These are phyloP conservation scores for Dryoscopus gambensis DNA, from an alignment of 2,113 vertebrate genomes.

Conservation along the genomic window DNA sequence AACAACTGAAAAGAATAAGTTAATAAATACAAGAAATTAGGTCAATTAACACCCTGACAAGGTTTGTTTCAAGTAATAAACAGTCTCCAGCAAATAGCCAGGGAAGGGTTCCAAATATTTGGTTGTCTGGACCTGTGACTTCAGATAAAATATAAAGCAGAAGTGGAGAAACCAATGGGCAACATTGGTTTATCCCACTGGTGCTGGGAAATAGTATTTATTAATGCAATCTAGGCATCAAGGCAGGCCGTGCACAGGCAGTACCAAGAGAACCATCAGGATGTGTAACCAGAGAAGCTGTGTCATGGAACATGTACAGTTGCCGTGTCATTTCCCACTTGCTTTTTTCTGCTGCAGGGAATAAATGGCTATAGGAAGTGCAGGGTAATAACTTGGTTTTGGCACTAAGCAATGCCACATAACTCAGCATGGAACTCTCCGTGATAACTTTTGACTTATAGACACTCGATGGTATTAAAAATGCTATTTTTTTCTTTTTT, in stretches of 20 bases:
- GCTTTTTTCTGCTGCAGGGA: not conserved
- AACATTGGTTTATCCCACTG: not conserved
- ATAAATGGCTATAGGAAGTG: not conserved
- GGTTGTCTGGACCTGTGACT: not conserved
- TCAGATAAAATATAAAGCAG: not conserved
- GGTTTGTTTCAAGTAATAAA: not conserved
- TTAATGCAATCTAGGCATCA: not conserved
- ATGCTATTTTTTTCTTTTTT: not conserved
- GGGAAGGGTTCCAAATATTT: not conserved
- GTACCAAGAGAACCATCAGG: not conserved
- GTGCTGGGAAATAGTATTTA: not conserved
- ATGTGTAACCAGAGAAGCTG: accelerated
- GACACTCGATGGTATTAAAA: not conserved
- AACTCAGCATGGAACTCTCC: not conserved
- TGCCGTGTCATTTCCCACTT: not conserved
- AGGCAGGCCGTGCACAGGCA: not conserved
- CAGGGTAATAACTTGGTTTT: not conserved
- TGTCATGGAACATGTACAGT: not conserved
- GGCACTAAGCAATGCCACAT: not conserved
- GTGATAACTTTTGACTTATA: not conserved
- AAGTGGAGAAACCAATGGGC: not conserved
- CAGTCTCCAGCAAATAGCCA: not conserved
- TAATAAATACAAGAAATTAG: not conserved
- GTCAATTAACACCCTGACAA: not conserved
- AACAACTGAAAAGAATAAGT: not conserved